These are phyloP conservation scores for Porites lutea DNA, from an alignment of 64 coral and sea anemone genomes.

Conservation along the genomic window DNA sequence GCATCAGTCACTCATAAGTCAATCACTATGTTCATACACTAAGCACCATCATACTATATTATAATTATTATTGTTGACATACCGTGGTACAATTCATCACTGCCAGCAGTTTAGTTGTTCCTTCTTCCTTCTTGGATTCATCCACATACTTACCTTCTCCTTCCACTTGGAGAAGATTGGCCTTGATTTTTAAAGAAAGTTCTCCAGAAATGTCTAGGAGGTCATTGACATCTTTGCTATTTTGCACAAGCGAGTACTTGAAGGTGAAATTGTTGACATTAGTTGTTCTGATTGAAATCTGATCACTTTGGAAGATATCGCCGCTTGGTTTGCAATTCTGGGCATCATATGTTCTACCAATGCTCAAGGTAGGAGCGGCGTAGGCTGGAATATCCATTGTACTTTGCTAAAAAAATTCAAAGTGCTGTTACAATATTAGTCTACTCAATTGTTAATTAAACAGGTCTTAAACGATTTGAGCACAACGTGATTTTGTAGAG, in stretches of 20 bases:
- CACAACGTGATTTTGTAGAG: too few relatives aligned
- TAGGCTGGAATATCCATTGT: conserved; percentile 27
- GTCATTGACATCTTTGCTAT: conserved; percentile 30
- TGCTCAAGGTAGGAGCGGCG: not conserved
- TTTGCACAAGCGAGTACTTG: conserved; percentile 41
- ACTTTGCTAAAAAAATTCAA: not conserved
- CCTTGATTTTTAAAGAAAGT: conserved; percentile 56
- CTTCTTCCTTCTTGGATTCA: conserved; percentile 32
- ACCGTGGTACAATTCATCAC: conserved; percentile 55
- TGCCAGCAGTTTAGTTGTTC: conserved; percentile 27
- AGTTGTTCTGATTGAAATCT: not conserved
- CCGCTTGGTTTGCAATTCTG: not conserved
- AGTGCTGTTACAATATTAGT: too few relatives aligned
- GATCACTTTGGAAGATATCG: not conserved
- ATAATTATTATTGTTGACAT: not conserved
- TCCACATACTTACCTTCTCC: conserved; percentile 34
- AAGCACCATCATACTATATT: too few relatives aligned
- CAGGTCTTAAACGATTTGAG: too few relatives aligned
- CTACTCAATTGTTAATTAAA: too few relatives aligned
- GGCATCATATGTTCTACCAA: conserved; percentile 13
- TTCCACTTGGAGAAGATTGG: conserved; percentile 27
- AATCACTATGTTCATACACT: too few relatives aligned
- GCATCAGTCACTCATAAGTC: not conserved
- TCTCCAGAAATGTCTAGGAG: conserved; percentile 53
- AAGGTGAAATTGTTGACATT: conserved; percentile 42